Evolutionary conservation across 2,888 invertebrate genomes (phyloP), one percentile per base, ranked within the genome.

Genomic region (Caenorhabditis sp.): DNA sequence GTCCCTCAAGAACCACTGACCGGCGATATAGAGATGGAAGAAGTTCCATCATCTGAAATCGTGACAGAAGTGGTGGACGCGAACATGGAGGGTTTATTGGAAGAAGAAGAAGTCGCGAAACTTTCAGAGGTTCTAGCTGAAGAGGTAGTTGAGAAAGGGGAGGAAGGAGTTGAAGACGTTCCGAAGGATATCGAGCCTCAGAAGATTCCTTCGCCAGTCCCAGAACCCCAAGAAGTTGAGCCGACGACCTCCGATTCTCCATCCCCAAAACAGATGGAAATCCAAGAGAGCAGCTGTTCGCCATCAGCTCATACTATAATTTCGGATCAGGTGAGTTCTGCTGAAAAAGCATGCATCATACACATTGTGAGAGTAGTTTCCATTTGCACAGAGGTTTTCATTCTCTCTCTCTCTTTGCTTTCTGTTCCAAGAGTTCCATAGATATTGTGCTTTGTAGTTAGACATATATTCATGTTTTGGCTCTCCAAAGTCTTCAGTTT

Each of bases 301-400:
- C 22, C 44, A 22, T 35, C 59, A 26, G 12, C 80, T 2, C 73
- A 63, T 44, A 59, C 66, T 10, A 22, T 80, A 14, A 80, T 80
- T 26, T 80, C 80, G 28, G 80, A 80, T 80, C 80, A 80, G 80
- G 80, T 80, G 68, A 59, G 66, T 14, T 22, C 8, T 38, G 38
- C 38, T 12, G n/a, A n/a, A n/a, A n/a, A 14, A 51, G 76, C 76
- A 76, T 76, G 76, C 19, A 51, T 14, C n/a, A n/a, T n/a, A n/a
- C 22, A 54, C 19, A 28, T 38, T 54, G 54, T 75, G 54, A 56
- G 41, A 74, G 14, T 56, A 41, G 61, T 64, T 31, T 22, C n/a
- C 47, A 47, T 44, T 51, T 16, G 73, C 63, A 73, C 54, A 54
- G 41, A 38, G 31, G 31, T 8, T 31, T 56, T 38, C 31, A n/a